Base-by-base conservation (phyloP, 1,140 invertebrate species). In the Dendroctonus valens region DNA sequence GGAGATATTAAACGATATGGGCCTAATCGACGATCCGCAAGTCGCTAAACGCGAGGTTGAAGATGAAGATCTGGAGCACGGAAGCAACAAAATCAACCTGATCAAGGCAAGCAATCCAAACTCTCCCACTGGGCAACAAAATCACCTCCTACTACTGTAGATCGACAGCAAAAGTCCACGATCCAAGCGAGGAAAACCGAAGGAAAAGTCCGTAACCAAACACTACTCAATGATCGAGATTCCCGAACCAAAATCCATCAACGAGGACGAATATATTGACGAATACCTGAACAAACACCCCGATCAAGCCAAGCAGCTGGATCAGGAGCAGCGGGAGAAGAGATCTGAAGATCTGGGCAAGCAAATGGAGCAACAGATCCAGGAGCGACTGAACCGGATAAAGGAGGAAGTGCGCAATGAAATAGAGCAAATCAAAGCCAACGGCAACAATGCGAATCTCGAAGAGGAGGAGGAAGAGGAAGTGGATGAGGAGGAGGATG, bases 331-430 rank as follows among this genome's bases (percentile, higher is more conserved):
- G 14, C 63, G 51, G 52, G 52, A 58, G 46, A 57, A 64, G 9
- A 53, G 48, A 52, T 9, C 15, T 9, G 53, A 57, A 15, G 66
- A 68, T 7, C 7, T 59, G 7, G 42, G 11, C 9, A 14, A 59
- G 26, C 69, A 50, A 71, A 75, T 59, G 73, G 75, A 58, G 70
- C 70, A 54, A 38, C 65, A 75, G 15, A 76, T 78, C 14, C 62
- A 75, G 15, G 63, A 63, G 8, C 75, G 75, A 64, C 75, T 78
- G 41, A 61, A 72, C 37, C 71, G 68, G 15, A 70, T 78, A 9
- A 77, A 78, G 59, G 76, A 76, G 58, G 71, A 78, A 65, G 77
- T 77, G 0, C 76, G 73, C 57, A 71, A 70, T 50, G 74, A 78
- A 66, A 76, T 78, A 26, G 67, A 72, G 14, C 46, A 64, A 7